Percentiles rank a stretch among this genome's conserved stretches.
Conservation (phyloP, 2,797 vertebrate genomes). For the Buceros bicornis region DNA sequence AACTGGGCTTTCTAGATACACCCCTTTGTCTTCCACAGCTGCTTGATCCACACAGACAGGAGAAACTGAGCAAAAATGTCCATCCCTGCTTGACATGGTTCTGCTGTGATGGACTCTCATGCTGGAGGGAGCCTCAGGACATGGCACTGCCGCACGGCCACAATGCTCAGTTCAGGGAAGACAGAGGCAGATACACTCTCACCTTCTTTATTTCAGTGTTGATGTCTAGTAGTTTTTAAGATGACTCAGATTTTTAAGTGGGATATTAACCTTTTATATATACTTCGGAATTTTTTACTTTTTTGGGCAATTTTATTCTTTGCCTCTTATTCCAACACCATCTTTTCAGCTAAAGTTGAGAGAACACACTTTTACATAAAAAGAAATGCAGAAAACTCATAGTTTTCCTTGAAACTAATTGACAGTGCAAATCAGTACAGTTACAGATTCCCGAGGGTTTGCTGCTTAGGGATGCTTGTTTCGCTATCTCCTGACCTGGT, state of each 20-base stretch:
- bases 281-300: not conserved
- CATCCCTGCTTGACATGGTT: not conserved
- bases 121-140: not conserved
- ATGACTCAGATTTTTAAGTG: not conserved
- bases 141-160: not conserved
- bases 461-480: not conserved
- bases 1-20: not conserved
- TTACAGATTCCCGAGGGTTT: not conserved
- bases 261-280: not conserved
- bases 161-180: not conserved
- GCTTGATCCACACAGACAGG: not conserved
- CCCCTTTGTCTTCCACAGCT: rapidly evolving
- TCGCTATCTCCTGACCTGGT: not conserved
- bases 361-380: not conserved
- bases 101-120: not conserved
- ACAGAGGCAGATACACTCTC: rapidly evolving
- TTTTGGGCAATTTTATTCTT: not conserved
- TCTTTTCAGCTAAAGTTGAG: not conserved
- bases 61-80: not conserved
- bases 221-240: not conserved
- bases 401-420: not conserved
- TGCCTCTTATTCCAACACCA: not conserved
- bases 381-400: not conserved
- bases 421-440: not conserved
- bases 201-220: not conserved